Evolutionary conservation across 2,797 vertebrate species (phyloP), one percentile per base, ranked within the genome.

Genomic region (Molossus molossus): DNA sequence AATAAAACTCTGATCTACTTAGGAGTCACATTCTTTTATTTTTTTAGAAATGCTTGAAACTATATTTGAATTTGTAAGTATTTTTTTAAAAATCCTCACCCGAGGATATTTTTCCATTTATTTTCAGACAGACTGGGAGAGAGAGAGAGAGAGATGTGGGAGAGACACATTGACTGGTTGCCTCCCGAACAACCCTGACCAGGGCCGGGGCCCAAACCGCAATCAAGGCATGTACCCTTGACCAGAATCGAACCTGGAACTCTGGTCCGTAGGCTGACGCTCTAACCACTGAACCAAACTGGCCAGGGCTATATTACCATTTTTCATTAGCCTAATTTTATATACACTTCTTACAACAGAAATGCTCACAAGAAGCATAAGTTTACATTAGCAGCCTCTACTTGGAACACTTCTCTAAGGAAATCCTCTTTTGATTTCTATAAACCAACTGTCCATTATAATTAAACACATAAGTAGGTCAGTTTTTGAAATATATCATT

Each of bases 401-500:
- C 57, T 40, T 83, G 57, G 40, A 93, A 86, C 37, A 70, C 21
- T 76, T 65, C 58, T 69, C 57, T 73, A 81, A 70, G 48, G 48
- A 91, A 93, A 91, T 88, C 4, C 15, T 40, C 75, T 69, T 75
- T 9, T 64, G 73, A 58, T 40, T 62, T 93, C 73, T 91, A 58
- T 72, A 91, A 80, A 89, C 55, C 48, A 91, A 86, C 40, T 48
- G 15, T 40, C 13, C 23, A 77, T 55, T 87, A 85, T 65, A 87
- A 85, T 75, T 93, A 91, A 65, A 72, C 29, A 88, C 1, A 48
- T 64, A 86, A 77, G 48, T 27, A 85, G 18, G 20, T 81, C 50
- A 72, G 57, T 86, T 93, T 95, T 67, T 91, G 40, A 90, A 94
- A 92, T 67, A 69, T 9, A 81, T 37, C 65, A 80, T 0, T 75